Evolutionary conservation across 2,113 vertebrate genomes (phyloP), one percentile per base, ranked within the genome.

Genomic region (Eolophus roseicapilla): DNA sequence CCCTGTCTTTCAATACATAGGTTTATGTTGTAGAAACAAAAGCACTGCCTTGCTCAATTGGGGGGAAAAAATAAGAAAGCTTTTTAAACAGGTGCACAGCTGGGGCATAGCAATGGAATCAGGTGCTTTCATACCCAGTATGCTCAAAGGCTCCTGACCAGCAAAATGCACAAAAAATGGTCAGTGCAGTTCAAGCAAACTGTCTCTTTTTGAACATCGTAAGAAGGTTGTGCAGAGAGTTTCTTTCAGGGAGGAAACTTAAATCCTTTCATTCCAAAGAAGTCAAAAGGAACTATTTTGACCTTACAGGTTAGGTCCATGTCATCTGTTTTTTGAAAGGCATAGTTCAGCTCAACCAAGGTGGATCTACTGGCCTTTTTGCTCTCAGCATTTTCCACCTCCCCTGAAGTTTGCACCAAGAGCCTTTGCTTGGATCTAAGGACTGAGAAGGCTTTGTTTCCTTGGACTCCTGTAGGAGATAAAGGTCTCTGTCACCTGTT

Each of bases 401-500:
- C 57, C 13, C 52, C 75, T 47, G 35, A 68, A 1, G 1, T 47
- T 74, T 63, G 23, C 6, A 37, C 10, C 17, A 9, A 18, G 41
- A 6, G 1, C 25, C 87, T 94, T 82, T 37, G 28, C 33, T 55
- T 29, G 44, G 24, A 15, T 83, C 29, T 41, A 43, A 39, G 55
- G 41, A 21, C n/a, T n/a, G 31, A 35, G n/a, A 28, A 33, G 37
- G 19, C 25, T 47, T 88, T 74, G 6, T 41, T 47, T 64, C 35
- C 33, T 27, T 39, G 29, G 21, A 15, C 21, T 77, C 16, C 43
- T 39, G 8, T 37, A 49, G 43, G 62, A 84, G 37, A 57, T 8
- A 4, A 37, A 41, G 43, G 50, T 63, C 28, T 83, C 37, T 2
- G 0, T 81, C 39, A 8, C 39, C n/a, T 29, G 39, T 3, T 2